These are phyloP conservation scores for Spinus olivaceus DNA, from an alignment of 2,797 vertebrate genomes.

Conservation along the genomic window DNA sequence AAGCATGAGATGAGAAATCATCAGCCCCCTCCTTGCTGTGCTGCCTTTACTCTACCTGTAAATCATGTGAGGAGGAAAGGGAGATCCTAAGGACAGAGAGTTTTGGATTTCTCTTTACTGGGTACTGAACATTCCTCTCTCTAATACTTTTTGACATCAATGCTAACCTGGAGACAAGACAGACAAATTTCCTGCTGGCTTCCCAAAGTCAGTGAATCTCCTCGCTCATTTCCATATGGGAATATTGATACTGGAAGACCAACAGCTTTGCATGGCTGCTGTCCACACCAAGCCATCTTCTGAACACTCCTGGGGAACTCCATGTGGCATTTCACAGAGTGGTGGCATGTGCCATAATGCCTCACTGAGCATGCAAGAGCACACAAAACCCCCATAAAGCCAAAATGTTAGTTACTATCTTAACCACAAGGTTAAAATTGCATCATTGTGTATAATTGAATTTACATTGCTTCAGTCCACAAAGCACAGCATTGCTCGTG, in stretches of 20 bases:
- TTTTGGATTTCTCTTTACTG: not conserved
- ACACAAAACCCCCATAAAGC: not conserved
- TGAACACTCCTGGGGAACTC: slow-evolving; percentile 18
- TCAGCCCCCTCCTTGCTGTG: not conserved
- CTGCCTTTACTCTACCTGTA: not conserved
- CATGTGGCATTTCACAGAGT: slow-evolving; percentile 10
- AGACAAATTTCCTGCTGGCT: slow-evolving; percentile 17
- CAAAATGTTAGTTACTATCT: not conserved
- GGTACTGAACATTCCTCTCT: not conserved
- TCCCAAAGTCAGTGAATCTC: slow-evolving; percentile 6
- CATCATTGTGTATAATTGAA: not conserved
- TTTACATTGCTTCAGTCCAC: not conserved
- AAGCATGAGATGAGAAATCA: not conserved
- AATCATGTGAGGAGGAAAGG: not conserved
- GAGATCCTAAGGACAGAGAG: not conserved
- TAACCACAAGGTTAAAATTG: not conserved
- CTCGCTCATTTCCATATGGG: slow-evolving; percentile 31
- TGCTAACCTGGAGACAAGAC: not conserved
- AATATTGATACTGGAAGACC: slow-evolving; percentile 36
- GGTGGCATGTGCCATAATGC: not conserved
- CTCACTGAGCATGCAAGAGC: not conserved
- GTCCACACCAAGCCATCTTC: slow-evolving; percentile 34
- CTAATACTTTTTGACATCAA: not conserved
- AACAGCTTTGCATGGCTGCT: slow-evolving; percentile 15
- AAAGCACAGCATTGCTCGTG: accelerated